Percentiles rank a stretch among this genome's conserved stretches.
phyloP scores from a whole-genome alignment of 2,888 invertebrate genomes.

The Agonum fuliginosum region DNA sequence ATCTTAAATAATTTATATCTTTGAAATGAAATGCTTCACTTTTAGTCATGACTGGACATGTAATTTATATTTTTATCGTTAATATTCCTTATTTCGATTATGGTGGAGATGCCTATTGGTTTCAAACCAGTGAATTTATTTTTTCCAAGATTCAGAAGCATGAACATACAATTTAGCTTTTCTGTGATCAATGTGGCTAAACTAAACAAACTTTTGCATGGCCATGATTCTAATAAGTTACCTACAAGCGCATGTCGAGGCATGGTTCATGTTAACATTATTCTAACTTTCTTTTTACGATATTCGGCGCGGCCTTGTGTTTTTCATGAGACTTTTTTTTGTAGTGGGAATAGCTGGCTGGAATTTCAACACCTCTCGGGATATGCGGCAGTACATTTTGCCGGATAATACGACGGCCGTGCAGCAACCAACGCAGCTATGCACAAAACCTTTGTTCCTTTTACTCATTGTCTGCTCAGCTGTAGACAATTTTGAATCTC shows the following conservation, averaged over 20 bases:
- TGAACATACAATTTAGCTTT: too few relatives aligned
- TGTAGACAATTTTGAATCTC: slow-evolving; percentile 79
- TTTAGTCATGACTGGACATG: too few relatives aligned
- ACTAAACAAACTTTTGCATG: not conserved
- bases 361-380: slow-evolving; percentile 84
- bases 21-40: too few relatives aligned
- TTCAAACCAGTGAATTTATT: too few relatives aligned
- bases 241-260: not conserved
- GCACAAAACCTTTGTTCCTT: slow-evolving; percentile 75
- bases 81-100: too few relatives aligned
- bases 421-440: slow-evolving; percentile 78
- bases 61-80: too few relatives aligned
- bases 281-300: not conserved
- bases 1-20: too few relatives aligned
- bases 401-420: slow-evolving; percentile 82
- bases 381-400: slow-evolving; percentile 82
- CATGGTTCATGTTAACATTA: slow-evolving; percentile 11
- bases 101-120: too few relatives aligned
- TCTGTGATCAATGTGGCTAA: not conserved
- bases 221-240: not conserved
- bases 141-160: too few relatives aligned
- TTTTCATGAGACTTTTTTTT: not conserved
- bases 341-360: slow-evolving; percentile 76
- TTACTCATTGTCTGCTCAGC: slow-evolving; percentile 86
- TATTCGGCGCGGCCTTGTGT: not conserved